phyloP scores from a whole-genome alignment of 2,113 vertebrate species.

The Alethe castanea region DNA sequence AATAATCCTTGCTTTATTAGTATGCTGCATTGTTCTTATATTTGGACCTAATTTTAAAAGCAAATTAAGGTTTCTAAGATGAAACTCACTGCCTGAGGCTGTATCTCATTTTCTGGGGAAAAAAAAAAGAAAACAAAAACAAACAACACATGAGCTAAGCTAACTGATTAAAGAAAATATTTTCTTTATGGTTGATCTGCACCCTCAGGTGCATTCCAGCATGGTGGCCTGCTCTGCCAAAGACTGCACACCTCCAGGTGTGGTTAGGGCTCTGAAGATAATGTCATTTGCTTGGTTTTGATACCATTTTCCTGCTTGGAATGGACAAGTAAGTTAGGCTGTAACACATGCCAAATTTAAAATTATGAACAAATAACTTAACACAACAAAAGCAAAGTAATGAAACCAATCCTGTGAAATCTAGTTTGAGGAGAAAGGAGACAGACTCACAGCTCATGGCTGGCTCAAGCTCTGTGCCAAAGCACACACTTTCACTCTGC shows the following conservation, averaged over 20 bases:
- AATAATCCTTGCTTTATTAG: conserved; percentile 47
- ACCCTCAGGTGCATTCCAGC: conserved; percentile 65
- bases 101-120: background rate
- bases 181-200: conserved; percentile 36
- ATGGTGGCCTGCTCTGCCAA: conserved; percentile 52
- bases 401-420: background rate
- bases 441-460: background rate
- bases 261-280: conserved; percentile 38
- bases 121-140: background rate
- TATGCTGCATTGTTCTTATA: conserved; percentile 17
- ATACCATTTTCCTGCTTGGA: conserved; percentile 10
- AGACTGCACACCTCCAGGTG: conserved; percentile 34
- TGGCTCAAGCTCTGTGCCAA: background rate
- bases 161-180: conserved; percentile 60
- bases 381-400: background rate
- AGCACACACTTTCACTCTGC: background rate
- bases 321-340: conserved; percentile 41
- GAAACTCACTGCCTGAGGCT: conserved; percentile 42
- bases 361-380: background rate
- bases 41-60: conserved; percentile 52
- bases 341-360: background rate
- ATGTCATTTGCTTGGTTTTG: conserved; percentile 47
- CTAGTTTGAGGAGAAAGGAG: background rate
- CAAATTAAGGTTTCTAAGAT: conserved; percentile 50
- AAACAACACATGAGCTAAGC: conserved; percentile 4